A percentile compares a stretch with the other conserved stretches of the same genome.
Conservation (phyloP, 2,888 invertebrate species). For the Gibbula magus region DNA sequence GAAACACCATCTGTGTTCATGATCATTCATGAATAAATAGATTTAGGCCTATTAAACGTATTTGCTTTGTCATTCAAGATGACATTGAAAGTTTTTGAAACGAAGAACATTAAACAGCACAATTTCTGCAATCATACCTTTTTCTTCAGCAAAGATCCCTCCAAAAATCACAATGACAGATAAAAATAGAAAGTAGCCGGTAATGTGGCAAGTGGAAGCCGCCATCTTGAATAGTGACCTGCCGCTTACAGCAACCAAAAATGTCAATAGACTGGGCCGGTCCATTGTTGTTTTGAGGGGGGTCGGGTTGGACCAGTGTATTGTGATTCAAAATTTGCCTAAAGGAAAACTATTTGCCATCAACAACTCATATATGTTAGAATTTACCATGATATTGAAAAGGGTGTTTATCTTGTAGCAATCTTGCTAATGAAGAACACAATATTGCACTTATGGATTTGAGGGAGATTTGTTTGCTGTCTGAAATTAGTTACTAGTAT, state of each 20-base stretch:
- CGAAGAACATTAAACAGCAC: neutral
- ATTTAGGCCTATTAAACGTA: too few relatives aligned
- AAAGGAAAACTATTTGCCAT: too few relatives aligned
- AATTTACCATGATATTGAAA: too few relatives aligned
- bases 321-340: neutral
- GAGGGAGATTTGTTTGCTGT: too few relatives aligned
- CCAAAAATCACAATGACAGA: neutral
- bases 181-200: neutral
- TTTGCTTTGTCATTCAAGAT: neutral
- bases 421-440: too few relatives aligned
- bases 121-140: neutral
- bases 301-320: neutral
- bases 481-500: too few relatives aligned
- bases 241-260: neutral
- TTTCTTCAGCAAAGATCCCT: neutral
- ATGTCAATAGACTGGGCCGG: neutral
- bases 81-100: neutral
- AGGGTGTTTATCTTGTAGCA: too few relatives aligned
- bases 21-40: too few relatives aligned
- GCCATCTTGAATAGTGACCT: neutral
- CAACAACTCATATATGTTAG: too few relatives aligned
- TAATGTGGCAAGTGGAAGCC: slow-evolving; percentile 8
- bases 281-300: neutral
- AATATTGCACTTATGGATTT: too few relatives aligned
- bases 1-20: too few relatives aligned